Evolutionary conservation across 2,888 invertebrate species (phyloP).

Genomic region (Cephus pygmeus): DNA sequence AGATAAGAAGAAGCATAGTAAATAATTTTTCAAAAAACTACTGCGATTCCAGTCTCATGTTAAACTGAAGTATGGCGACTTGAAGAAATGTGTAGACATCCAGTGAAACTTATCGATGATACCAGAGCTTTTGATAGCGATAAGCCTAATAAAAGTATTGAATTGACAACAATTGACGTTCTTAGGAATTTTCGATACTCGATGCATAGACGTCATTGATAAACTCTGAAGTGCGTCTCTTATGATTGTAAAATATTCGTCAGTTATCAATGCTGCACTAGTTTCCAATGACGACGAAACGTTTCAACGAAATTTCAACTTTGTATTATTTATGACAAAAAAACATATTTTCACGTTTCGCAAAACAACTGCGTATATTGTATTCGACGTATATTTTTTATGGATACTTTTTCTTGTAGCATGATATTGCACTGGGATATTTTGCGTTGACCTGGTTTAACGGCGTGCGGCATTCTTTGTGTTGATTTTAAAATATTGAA

Average conservation of each 20-base stretch:
- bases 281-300: not conserved
- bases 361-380: not conserved
- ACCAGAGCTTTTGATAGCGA: not conserved
- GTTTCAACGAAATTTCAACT: not conserved
- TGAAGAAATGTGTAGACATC: not conserved
- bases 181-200: no score
- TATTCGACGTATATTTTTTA: not conserved
- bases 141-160: not conserved
- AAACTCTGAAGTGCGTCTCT: no score
- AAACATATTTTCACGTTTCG: not conserved
- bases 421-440: not conserved
- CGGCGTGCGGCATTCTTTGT: not conserved
- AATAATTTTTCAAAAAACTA: not conserved
- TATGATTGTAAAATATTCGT: no score
- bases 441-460: not conserved
- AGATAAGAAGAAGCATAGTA: not conserved
- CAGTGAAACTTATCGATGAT: not conserved
- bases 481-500: not conserved
- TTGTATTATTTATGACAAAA: not conserved
- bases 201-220: no score
- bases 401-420: not conserved
- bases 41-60: not conserved
- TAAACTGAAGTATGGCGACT: not conserved
- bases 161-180: not conserved
- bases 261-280: not conserved